These are phyloP conservation scores for Zaprionus vittiger DNA, from an alignment of 1,140 invertebrate species.

Conservation along the genomic window DNA sequence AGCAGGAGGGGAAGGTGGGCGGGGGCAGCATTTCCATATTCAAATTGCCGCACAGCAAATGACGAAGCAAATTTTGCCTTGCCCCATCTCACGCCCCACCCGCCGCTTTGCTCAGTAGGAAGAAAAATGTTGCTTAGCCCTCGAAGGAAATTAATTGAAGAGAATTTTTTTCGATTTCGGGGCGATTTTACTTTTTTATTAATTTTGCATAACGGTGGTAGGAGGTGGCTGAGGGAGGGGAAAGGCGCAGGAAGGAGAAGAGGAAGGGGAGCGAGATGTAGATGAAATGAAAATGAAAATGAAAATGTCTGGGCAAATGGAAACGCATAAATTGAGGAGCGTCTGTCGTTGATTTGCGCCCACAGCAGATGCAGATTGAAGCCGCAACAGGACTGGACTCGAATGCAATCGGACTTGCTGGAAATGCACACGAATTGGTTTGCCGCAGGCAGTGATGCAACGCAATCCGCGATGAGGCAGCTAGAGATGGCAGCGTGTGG, in stretches of 20 bases:
- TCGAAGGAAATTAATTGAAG: constrained; percentile 58
- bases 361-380: background rate
- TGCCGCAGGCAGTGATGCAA: background rate
- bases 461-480: background rate
- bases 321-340: constrained; percentile 65
- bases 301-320: constrained; percentile 48
- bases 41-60: constrained; percentile 60
- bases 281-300: constrained; percentile 30
- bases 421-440: background rate
- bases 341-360: constrained; percentile 63
- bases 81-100: background rate
- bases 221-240: background rate
- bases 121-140: constrained; percentile 47
- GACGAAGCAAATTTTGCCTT: constrained; percentile 50
- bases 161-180: constrained; percentile 34
- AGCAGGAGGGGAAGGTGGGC: background rate
- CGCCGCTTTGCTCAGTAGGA: background rate
- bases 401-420: background rate
- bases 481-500: background rate
- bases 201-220: constrained; percentile 56
- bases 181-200: constrained; percentile 32
- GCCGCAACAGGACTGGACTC: background rate
- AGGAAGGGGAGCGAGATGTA: background rate
- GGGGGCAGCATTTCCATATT: constrained; percentile 60
- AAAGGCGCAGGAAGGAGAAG: too few relatives aligned